These are phyloP conservation scores for Romanogobio albipinnatus DNA, from an alignment of 2,113 vertebrate species.

Conservation along the genomic window DNA sequence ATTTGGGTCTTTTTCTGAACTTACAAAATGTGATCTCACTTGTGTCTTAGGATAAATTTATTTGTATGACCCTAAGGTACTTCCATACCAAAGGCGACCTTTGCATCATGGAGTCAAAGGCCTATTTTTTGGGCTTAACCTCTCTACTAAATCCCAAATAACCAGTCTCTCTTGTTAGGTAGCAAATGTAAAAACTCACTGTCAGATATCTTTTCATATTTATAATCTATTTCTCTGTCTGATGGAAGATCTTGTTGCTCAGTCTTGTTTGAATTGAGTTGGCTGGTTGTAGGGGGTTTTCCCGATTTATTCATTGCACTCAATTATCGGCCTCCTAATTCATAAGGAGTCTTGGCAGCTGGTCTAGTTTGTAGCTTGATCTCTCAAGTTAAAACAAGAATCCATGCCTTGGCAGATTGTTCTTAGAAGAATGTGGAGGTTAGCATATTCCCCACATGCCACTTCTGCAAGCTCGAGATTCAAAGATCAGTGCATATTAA, in stretches of 20 bases:
- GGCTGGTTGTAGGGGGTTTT: slow-evolving; percentile 17
- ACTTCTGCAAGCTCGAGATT: neutral
- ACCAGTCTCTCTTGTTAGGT: neutral
- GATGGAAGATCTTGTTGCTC: neutral
- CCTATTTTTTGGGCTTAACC: no score
- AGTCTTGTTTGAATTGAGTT: neutral
- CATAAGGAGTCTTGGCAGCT: slow-evolving; percentile 4
- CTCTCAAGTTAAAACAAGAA: slow-evolving; percentile 10
- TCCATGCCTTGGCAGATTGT: neutral
- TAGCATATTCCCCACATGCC: neutral
- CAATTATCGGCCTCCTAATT: neutral
- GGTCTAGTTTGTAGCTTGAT: slow-evolving; percentile 1
- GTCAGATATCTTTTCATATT: neutral
- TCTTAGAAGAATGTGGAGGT: neutral
- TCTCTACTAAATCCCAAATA: no score
- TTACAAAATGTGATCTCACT: no score
- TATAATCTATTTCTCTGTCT: neutral
- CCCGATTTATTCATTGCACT: slow-evolving; percentile 9
- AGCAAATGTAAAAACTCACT: no score
- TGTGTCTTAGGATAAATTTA: no score
- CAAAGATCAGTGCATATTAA: neutral
- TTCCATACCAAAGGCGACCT: no score
- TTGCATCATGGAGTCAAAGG: no score
- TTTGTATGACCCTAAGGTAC: no score
- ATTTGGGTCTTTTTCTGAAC: no score